Evolutionary conservation across 2,113 vertebrate species (phyloP), one percentile per base, ranked within the genome.

Genomic region (Mugil cephalus): DNA sequence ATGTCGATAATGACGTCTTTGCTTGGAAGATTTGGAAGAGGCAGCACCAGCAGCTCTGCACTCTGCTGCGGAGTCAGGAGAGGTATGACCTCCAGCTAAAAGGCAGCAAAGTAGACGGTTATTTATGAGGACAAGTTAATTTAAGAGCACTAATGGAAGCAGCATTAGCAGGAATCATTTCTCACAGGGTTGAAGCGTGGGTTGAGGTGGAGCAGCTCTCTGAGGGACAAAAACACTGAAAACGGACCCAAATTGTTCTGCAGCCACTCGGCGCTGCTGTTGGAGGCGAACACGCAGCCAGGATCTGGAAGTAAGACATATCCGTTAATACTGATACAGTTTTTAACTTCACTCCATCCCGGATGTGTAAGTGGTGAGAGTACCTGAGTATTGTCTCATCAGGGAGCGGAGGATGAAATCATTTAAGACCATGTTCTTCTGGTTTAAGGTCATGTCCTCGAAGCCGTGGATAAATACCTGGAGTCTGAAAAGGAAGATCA

Each of bases 251-350:
- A 54, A 48, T 92, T 92, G 45, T 46, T 56, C 21, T 13, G 7
- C 10, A 93, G 59, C 91, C 90, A 93, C 17, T 84, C 72, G n/a
- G 43, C 51, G 7, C 82, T 92, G 88, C 39, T 73, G 62, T 83
- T 90, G 43, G 56, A 70, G 17, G 45, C 35, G 0, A 66, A 74
- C 34, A 79, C 60, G 74, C 92, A 94, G 42, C 54, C 77, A 10
- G 51, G 11, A 69, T 70, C 91, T 92, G 77, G 17, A 74, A n/a
- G 15, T 17, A 12, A 52, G 1, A 80, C 6, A 75, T 1, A 19
- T 18, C 1, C 10, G 13, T 59, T 19, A 69, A 54, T 36, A n/a
- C 30, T 2, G 2, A 55, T 8, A 24, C 2, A 0, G 6, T 1
- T 13, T 24, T 39, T 1, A 24, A 15, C 7, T 34, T 24, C 12